Percentiles rank a stretch among this genome's conserved stretches.
phyloP scores from a whole-genome alignment of 2,113 vertebrate genomes.

The Grallaria varia region DNA sequence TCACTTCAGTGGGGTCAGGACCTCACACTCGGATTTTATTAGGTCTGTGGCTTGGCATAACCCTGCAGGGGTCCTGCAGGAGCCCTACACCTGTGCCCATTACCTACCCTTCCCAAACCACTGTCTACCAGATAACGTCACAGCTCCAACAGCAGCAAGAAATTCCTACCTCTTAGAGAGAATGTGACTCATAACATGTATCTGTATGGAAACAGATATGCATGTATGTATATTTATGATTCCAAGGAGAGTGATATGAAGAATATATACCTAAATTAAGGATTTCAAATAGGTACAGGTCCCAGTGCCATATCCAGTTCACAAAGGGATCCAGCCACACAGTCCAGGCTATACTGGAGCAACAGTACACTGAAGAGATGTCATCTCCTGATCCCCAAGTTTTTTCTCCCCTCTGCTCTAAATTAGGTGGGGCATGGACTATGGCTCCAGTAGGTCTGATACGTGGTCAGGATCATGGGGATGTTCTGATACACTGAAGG shows the following conservation, averaged over 20 bases:
- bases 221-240: background rate
- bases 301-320: background rate
- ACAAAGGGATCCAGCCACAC: background rate
- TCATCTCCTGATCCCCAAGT: background rate
- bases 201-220: rapidly evolving
- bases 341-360: background rate
- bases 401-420: background rate
- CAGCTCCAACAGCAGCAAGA: background rate
- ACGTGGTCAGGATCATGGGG: background rate
- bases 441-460: background rate
- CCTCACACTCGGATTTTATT: background rate
- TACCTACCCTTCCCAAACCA: background rate
- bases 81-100: background rate
- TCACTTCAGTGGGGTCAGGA: background rate
- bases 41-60: background rate
- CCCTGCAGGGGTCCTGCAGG: too few relatives aligned
- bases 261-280: background rate
- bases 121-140: background rate
- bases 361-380: background rate
- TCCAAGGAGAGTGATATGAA: background rate
- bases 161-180: background rate
- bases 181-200: background rate
- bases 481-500: background rate
- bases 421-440: background rate
- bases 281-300: background rate